phyloP scores from a whole-genome alignment of 2,113 vertebrate genomes.

The Eira barbara region DNA sequence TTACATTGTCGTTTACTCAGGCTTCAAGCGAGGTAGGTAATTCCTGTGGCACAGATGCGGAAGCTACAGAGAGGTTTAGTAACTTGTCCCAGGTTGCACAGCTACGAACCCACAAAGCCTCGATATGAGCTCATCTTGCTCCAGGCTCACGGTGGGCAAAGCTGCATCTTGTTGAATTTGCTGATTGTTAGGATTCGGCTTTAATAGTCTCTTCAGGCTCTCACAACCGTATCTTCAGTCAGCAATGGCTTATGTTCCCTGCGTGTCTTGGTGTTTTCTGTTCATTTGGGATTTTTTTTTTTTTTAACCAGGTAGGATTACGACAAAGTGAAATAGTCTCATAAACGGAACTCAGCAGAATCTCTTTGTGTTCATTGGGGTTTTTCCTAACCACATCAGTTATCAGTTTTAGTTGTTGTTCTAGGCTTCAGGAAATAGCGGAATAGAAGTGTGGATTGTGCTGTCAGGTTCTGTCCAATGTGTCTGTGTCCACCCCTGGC shows the following conservation, averaged over 20 bases:
- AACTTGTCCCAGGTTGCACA: not conserved
- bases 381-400: not conserved
- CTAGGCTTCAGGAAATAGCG: not conserved
- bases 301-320: not conserved
- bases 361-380: not conserved
- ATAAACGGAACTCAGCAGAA: not conserved
- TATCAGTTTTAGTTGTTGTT: not conserved
- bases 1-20: not conserved
- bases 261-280: not conserved
- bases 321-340: not conserved
- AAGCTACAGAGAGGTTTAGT: not conserved
- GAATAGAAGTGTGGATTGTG: not conserved
- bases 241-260: not conserved
- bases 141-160: not conserved
- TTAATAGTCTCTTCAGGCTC: not conserved
- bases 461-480: not conserved
- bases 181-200: not conserved
- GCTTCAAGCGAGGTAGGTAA: not conserved
- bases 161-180: not conserved
- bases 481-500: not conserved
- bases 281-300: not conserved
- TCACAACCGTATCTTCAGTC: too few species aligned
- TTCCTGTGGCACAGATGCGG: not conserved
- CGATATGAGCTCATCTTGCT: not conserved
- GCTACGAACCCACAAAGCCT: not conserved